Evolutionary conservation across 2,113 vertebrate species (phyloP), one percentile per base, ranked within the genome.

Genomic region (Callospermophilus lateralis): DNA sequence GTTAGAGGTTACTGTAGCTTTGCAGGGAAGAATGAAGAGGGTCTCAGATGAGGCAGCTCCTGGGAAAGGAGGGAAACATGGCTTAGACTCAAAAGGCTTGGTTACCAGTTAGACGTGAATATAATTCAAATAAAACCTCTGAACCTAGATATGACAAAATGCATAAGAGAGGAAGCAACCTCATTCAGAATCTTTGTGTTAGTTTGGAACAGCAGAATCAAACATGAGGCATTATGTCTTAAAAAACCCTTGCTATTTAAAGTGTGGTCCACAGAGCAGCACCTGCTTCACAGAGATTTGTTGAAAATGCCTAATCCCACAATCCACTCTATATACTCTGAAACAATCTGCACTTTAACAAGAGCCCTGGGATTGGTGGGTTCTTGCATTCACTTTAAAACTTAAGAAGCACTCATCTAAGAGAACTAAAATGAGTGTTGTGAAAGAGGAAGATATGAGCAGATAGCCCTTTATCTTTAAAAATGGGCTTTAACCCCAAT

Each of bases 391-490:
- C 2, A 17, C 45, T 34, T 55, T 65, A 34, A 68, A 58, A 32
- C 51, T 26, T 45, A 85, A 93, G 45, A 70, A 89, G 30, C 24
- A 72, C 51, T 80, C 53, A 80, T 30, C 13, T 61, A 89, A 68
- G 34, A 68, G n/a, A 94, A 63, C 45, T 73, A 76, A 93, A 91
- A 81, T 90, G 53, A 77, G 4, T 8, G 26, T 80, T 32, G 19
- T 45, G 55, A 15, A 89, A 6, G 8, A 85, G 30, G 32, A 79
- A 92, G 26, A 26, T 55, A 6, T 85, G 58, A 74, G 65, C 81
- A 76, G 13, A 72, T 16, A 79, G 16, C 17, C 28, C 80, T 74
- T 80, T 89, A 51, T 89, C 42, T 90, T 96, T 93, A 72, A 89
- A 84, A 79, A 72, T 72, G 58, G 28, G 3, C 11, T 79, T 6